Evolutionary conservation across 2,888 invertebrate genomes (phyloP).

Genomic region (Unio delphinus): DNA sequence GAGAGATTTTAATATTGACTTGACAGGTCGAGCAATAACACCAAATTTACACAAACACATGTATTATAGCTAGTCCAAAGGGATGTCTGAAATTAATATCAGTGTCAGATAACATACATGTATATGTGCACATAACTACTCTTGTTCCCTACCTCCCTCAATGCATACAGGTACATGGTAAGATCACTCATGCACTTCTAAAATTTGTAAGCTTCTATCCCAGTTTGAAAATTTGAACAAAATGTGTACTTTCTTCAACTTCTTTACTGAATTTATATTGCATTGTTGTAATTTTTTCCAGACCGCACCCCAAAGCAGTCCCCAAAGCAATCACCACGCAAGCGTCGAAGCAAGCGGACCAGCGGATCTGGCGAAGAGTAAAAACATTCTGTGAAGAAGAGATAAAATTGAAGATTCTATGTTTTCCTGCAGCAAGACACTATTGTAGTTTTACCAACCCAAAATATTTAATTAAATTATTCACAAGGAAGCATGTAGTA

Average conservation of each 20-base stretch:
- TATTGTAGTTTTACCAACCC: conserved; percentile 45
- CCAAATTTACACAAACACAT: too few relatives aligned
- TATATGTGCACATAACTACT: too few relatives aligned
- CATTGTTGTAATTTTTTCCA: conserved; percentile 33
- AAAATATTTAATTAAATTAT: conserved; percentile 44
- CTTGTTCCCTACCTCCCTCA: too few relatives aligned
- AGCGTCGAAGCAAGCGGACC: conserved; percentile 61
- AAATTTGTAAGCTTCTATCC: too few relatives aligned
- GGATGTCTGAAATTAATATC: background rate
- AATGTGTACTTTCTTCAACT: background rate
- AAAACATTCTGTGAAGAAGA: conserved; percentile 29
- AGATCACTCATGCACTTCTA: too few relatives aligned
- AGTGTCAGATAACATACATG: background rate
- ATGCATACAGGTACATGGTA: too few relatives aligned
- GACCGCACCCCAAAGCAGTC: conserved; percentile 68
- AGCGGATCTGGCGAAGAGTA: conserved; percentile 60
- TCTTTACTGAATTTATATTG: background rate
- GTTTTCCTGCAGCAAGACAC: conserved; percentile 37
- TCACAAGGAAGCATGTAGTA: conserved; percentile 53
- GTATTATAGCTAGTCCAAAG: background rate
- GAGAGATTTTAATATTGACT: too few relatives aligned
- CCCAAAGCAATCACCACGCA: conserved; percentile 64
- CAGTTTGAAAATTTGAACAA: background rate
- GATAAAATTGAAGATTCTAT: conserved; percentile 26
- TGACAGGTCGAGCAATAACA: too few relatives aligned